Base-by-base conservation (phyloP, 2,113 vertebrate species). In the Rhynchopsitta pachyrhyncha region DNA sequence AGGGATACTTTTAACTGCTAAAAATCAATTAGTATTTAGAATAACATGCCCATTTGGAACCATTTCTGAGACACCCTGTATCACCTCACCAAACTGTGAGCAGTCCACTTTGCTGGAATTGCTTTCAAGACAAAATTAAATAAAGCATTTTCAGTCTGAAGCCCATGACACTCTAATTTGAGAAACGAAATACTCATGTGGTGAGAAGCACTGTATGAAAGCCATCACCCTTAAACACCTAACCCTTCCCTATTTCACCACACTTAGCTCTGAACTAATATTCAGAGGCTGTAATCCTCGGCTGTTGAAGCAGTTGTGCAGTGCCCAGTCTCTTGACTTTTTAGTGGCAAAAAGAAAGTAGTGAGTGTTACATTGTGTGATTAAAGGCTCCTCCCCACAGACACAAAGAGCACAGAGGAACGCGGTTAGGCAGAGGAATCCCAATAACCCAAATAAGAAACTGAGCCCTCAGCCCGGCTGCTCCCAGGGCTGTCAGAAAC, bases 81-180 rank as follows among this genome's bases (percentile, higher is more conserved):
- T 49, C 31, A 62, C 74, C 82, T 74, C 60, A 50, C 53, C 31
- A 80, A 88, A 91, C 5, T 68, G 46, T 7, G 1, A 84, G 46
- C 91, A 29, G 91, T 84, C 82, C 74, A 60, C 78, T 93, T 91
- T 3, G 28, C 44, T 82, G 53, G 41, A 41, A 59, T 17, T 63
- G 41, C 77, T 92, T 89, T 93, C 83, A 89, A 88, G 75, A 42
- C 74, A 82, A 73, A 63, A 89, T 82, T 73, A 92, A 97, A 96
- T 91, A 79, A 76, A 94, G 74, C 78, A 59, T 96, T 93, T 96
- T 82, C 37, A 82, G 44, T 87, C 67, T 76, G 62, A 91, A 92
- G 44, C 49, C 47, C 66, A 46, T 86, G 68, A 68, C 52, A 37
- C 31, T 49, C 67, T 39, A 88, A 79, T 73, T 76, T 62, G 37